These are phyloP conservation scores for Drosophila meridionalis DNA, from an alignment of 2,888 invertebrate species.

Conservation along the genomic window DNA sequence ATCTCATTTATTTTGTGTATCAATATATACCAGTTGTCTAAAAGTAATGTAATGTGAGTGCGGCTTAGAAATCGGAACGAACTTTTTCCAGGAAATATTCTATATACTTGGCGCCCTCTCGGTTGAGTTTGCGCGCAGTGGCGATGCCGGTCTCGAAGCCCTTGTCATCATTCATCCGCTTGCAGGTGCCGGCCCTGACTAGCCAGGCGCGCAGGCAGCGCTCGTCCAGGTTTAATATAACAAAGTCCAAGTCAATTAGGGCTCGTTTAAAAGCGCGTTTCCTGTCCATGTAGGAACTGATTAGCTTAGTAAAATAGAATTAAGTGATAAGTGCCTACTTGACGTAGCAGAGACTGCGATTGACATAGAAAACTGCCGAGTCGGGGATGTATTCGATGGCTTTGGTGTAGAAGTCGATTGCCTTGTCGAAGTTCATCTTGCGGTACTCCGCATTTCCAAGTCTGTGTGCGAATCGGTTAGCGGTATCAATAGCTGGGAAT, in stretches of 20 bases:
- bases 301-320: no score
- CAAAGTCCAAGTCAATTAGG: constrained; percentile 52
- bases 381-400: constrained; percentile 48
- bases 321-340: constrained; percentile 37
- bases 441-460: constrained; percentile 57
- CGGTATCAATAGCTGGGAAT: background rate
- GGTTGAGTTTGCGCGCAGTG: constrained; percentile 12
- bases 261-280: constrained; percentile 50
- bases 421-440: constrained; percentile 39
- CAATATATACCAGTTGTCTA: background rate
- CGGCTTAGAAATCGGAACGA: background rate
- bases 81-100: background rate
- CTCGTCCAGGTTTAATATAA: constrained; percentile 35
- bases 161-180: constrained; percentile 50
- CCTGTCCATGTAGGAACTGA: constrained; percentile 11
- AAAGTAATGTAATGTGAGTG: background rate
- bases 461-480: constrained; percentile 13
- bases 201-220: constrained; percentile 58
- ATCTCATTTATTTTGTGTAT: background rate
- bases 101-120: background rate
- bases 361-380: constrained; percentile 47
- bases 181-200: constrained; percentile 45
- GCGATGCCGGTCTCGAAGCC: constrained; percentile 37
- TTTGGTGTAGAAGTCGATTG: constrained; percentile 43
- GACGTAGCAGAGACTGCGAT: constrained; percentile 47